Evolutionary conservation across 92 coral and sea anemone genomes (phyloP), one percentile per base, ranked within the genome.

Genomic region (Heteractis magnifica): DNA sequence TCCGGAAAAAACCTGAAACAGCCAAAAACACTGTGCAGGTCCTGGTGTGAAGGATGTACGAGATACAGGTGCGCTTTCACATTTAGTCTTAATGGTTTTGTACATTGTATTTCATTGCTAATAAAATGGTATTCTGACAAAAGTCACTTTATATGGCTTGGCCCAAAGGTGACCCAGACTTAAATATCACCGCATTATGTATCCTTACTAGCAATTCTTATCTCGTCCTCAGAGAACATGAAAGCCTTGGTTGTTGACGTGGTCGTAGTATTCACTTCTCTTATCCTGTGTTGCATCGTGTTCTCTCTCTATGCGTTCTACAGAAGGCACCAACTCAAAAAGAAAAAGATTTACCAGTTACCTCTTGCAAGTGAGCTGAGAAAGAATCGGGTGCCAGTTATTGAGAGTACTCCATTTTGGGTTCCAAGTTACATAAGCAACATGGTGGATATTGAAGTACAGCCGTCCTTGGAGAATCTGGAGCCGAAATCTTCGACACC

Each of bases 391-490:
- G 73, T 89, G 13, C 97, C 97, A 10, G 87, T 89, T 14, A 89
- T 93, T 8, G 93, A 93, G 56, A 85, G 87, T 77, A 70, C 78
- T 26, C 91, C 87, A 20, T 93, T 93, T 72, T 86, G 88, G 87
- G 88, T 91, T 11, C 97, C 94, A 72, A 73, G 88, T 20, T 62
- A n/a, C 10, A 60, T 82, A 0, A 81, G 88, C 0, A 79, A 85
- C 62, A 49, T 89, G 14, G 92, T 91, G 0, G 92, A 90, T 12
- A 85, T 93, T 49, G 94, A 91, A 81, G 88, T 93, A 34, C 97
- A 93, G 65, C 97, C 97, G 1, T 82, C 91, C 4, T 75, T 88
- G 12, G 16, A 26, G n/a, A 80, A 79, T 64, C 79, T 89, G 71
- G 83, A 82, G 72, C 97, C 97, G 1, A 48, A 72, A 56, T 75